Percentiles rank a stretch among this genome's conserved stretches.
Evolutionary conservation across 2,888 invertebrate genomes (phyloP).

Genomic region (Apodemia zela): DNA sequence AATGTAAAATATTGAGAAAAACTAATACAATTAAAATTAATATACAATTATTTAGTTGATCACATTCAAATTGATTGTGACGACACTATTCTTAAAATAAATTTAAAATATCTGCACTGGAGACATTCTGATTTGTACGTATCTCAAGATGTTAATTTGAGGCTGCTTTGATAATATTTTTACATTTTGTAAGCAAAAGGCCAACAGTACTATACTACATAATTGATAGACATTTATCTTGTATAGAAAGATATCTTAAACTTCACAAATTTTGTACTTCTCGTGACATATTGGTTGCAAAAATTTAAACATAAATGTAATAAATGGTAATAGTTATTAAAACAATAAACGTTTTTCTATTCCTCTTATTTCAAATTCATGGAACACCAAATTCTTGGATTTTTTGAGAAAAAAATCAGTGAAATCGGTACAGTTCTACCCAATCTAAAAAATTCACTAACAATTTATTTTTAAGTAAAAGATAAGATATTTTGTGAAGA

Average conservation of each 20-base stretch:
- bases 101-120: constrained; percentile 18
- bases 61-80: too few species aligned
- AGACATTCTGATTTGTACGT: constrained; percentile 26
- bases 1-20: too few species aligned
- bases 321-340: background rate
- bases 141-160: background rate
- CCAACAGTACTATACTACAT: background rate
- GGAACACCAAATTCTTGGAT: constrained; percentile 59
- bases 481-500: too few species aligned
- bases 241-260: background rate
- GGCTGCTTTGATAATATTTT: background rate
- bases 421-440: constrained; percentile 52
- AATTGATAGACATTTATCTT: background rate
- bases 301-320: background rate
- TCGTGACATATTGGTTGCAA: too few species aligned
- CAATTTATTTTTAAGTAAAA: constrained; percentile 4
- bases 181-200: too few species aligned
- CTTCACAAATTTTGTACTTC: too few species aligned
- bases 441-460: constrained; percentile 44
- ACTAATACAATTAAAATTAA: too few species aligned
- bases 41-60: too few species aligned
- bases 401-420: constrained; percentile 67
- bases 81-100: too few species aligned
- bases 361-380: constrained; percentile 28
- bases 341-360: constrained; percentile 15